phyloP scores from a whole-genome alignment of 1,140 invertebrate species.

The Aphis gossypii region DNA sequence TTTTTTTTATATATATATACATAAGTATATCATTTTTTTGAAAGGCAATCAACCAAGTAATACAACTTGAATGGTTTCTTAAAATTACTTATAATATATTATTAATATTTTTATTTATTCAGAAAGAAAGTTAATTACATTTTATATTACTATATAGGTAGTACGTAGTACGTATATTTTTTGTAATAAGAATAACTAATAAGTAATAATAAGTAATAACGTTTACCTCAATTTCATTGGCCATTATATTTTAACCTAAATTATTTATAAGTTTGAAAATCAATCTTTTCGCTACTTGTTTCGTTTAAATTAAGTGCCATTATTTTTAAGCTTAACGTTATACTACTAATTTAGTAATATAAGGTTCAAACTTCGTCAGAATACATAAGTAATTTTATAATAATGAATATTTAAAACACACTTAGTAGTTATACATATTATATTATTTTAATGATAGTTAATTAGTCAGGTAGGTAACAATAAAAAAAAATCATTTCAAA shows the following conservation, averaged over 20 bases:
- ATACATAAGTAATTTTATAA: background rate
- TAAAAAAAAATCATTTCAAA: background rate
- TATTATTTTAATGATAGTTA: background rate
- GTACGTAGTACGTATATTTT: background rate
- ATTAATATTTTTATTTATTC: constrained; percentile 4
- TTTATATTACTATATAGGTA: background rate
- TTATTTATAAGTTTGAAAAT: background rate
- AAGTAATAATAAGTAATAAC: background rate
- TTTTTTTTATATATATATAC: background rate
- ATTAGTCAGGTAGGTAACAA: background rate
- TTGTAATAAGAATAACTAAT: background rate
- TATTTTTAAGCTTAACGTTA: background rate
- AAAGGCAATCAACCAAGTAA: background rate
- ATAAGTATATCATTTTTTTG: too few relatives aligned
- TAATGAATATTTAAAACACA: background rate
- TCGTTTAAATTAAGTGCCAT: background rate
- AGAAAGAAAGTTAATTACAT: background rate
- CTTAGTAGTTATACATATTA: background rate
- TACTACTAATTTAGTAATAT: background rate
- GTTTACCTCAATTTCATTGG: background rate
- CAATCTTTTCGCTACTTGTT: background rate
- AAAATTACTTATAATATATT: background rate
- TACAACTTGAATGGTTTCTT: background rate
- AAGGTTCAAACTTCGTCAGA: background rate
- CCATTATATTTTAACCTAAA: background rate